A percentile compares a stretch with the other conserved stretches of the same genome.
Evolutionary conservation across 1,140 invertebrate species (phyloP).

Genomic region (Drosophila rufa): DNA sequence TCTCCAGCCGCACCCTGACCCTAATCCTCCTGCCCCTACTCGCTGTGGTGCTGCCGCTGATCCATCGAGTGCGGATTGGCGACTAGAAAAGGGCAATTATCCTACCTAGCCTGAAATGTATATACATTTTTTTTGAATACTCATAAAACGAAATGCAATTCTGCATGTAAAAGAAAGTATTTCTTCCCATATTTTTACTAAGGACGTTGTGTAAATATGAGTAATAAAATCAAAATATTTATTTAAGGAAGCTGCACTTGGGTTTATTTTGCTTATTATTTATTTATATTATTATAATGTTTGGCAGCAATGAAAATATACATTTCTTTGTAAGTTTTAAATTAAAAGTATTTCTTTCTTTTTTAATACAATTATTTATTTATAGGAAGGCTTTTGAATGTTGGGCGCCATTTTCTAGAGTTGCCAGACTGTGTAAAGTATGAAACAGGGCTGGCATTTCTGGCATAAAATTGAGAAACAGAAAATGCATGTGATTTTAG

Average conservation of each 20-base stretch:
- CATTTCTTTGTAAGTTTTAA: no score
- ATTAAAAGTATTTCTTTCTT: no score
- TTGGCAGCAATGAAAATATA: neutral
- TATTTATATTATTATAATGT: neutral
- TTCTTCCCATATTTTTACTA: neutral
- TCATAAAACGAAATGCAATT: slow-evolving; percentile 10
- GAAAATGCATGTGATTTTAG: no score
- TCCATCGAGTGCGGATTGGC: neutral
- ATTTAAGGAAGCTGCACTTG: neutral
- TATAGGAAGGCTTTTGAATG: neutral
- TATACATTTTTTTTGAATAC: slow-evolving; percentile 27
- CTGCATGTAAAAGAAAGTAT: neutral
- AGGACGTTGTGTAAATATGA: slow-evolving; percentile 3
- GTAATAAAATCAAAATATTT: slow-evolving; percentile 12
- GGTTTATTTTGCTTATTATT: neutral
- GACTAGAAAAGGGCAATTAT: slow-evolving; percentile 4
- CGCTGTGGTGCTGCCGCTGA: neutral
- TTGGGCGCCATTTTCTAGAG: neutral
- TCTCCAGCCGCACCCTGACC: neutral
- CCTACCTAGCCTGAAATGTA: slow-evolving; percentile 17
- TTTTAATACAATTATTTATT: no score
- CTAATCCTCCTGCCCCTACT: neutral
- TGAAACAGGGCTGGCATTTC: neutral
- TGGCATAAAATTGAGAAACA: neutral
- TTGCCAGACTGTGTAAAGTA: neutral